Conservation (phyloP, 2,797 vertebrate genomes). For the Falco concolor region DNA sequence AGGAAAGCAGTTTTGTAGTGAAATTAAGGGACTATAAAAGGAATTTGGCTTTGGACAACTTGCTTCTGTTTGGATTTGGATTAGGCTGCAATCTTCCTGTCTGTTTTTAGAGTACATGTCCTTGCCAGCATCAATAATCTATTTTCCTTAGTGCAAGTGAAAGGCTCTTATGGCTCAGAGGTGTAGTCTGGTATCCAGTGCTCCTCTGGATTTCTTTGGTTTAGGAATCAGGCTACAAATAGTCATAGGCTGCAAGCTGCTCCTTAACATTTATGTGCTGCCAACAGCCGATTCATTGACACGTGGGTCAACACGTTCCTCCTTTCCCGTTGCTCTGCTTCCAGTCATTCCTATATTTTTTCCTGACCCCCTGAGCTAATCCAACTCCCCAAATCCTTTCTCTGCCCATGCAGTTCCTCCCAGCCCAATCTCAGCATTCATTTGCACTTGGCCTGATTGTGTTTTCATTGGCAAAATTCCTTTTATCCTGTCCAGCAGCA, state of each 20-base stretch:
- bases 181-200: constrained; percentile 41
- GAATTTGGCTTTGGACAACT: constrained; percentile 52
- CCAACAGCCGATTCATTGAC: constrained; percentile 26
- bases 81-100: constrained; percentile 34
- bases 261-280: constrained; percentile 18
- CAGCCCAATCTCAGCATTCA: neutral
- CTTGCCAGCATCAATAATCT: constrained; percentile 61
- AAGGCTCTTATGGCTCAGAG: constrained; percentile 36
- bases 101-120: constrained; percentile 23
- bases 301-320: neutral
- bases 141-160: constrained; percentile 49
- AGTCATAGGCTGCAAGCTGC: constrained; percentile 5
- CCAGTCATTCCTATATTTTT: neutral
- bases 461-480: constrained; percentile 39
- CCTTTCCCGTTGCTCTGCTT: neutral
- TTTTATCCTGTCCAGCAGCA: neutral
- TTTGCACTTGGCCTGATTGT: neutral
- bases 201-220: constrained; percentile 36
- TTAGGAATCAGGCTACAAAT: constrained; percentile 40
- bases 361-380: neutral
- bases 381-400: neutral
- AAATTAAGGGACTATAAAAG: constrained; percentile 59
- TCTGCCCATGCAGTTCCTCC: neutral
- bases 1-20: constrained; percentile 52
- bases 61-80: constrained; percentile 67